These are phyloP conservation scores for Panagrolaimus sp. DNA, from an alignment of 1,140 invertebrate genomes.

Conservation along the genomic window DNA sequence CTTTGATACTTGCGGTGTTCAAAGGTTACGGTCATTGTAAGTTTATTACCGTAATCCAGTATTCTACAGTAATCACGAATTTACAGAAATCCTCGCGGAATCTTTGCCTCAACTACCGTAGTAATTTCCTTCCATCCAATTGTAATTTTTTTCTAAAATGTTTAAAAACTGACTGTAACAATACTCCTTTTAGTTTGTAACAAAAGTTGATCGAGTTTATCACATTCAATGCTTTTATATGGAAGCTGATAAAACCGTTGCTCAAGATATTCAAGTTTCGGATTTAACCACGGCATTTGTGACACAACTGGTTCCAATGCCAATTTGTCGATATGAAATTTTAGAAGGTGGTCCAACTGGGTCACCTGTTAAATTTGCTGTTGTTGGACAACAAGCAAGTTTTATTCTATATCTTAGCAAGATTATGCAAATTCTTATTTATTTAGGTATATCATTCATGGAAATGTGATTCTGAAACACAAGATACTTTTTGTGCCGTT, in stretches of 20 bases:
- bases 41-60: conserved; percentile 5
- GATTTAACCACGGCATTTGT: conserved; percentile 51
- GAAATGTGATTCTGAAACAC: conserved; percentile 52
- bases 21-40: conserved; percentile 46
- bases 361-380: conserved; percentile 38
- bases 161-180: background rate
- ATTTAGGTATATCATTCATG: conserved; percentile 50
- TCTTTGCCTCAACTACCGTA: conserved; percentile 52
- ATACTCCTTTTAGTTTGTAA: conserved; percentile 40
- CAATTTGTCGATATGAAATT: conserved; percentile 48
- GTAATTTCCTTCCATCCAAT: conserved; percentile 54
- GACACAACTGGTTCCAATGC: conserved; percentile 52
- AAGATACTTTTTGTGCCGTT: conserved; percentile 49
- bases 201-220: conserved; percentile 49
- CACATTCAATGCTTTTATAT: conserved; percentile 52
- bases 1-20: conserved; percentile 51
- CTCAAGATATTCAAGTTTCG: conserved; percentile 40
- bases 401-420: too few relatives aligned
- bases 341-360: conserved; percentile 46
- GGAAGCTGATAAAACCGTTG: conserved; percentile 51
- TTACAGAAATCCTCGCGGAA: conserved; percentile 46
- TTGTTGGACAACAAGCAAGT: conserved; percentile 37
- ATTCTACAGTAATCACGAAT: background rate
- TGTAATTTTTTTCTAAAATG: conserved; percentile 20
- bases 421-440: too few relatives aligned